Percentiles rank a stretch among this genome's conserved stretches.
Conservation (phyloP, 2,888 invertebrate genomes). For the Metopia argyrocephala region DNA sequence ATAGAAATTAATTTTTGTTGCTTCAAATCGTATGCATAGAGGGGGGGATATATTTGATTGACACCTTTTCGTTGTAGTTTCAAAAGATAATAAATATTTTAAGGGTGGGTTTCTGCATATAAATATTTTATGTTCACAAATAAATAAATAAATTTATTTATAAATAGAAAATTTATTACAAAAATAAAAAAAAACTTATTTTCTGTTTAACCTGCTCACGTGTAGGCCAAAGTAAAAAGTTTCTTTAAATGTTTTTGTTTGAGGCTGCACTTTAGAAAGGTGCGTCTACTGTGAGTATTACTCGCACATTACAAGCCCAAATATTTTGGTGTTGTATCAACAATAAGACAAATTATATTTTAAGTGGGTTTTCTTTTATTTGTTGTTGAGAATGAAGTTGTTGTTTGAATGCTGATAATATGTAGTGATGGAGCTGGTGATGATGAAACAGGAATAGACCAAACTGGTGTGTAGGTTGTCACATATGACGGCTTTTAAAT, state of each 20-base stretch:
- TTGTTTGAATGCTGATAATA: background rate
- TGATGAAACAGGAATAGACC: constrained; percentile 33
- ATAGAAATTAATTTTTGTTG: constrained; percentile 49
- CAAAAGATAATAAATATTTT: constrained; percentile 16
- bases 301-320: constrained; percentile 1
- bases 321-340: constrained; percentile 33
- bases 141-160: background rate
- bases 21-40: background rate
- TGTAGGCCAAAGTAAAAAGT: background rate
- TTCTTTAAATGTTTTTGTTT: background rate
- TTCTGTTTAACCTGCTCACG: constrained; percentile 32
- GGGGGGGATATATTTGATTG: constrained; percentile 42
- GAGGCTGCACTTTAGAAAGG: constrained; percentile 38
- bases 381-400: constrained; percentile 37
- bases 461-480: constrained; percentile 55
- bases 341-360: constrained; percentile 62
- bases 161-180: background rate
- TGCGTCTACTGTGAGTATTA: constrained; percentile 52
- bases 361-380: constrained; percentile 62
- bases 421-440: constrained; percentile 12
- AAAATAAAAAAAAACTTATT: background rate
- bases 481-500: constrained; percentile 17
- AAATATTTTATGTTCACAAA: no score
- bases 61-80: constrained; percentile 36
- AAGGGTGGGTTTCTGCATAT: constrained; percentile 4